These are phyloP conservation scores for Pangasianodon gigas DNA, from an alignment of 2,113 vertebrate species.

Conservation along the genomic window DNA sequence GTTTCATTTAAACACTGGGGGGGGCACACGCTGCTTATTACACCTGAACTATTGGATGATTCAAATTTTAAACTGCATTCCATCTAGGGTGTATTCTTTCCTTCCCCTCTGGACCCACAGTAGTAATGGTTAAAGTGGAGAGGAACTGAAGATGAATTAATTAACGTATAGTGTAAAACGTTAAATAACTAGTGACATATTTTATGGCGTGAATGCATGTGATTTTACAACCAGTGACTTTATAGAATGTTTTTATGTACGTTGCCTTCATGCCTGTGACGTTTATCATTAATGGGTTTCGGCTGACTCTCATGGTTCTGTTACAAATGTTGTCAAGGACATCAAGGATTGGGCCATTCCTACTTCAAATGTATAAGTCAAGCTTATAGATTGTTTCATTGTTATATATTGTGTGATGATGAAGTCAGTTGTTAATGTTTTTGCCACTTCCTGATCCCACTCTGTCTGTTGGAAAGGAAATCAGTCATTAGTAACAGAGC, in stretches of 20 bases:
- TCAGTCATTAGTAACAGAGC: conserved; percentile 48
- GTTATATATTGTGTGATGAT: not conserved
- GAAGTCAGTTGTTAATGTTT: not conserved
- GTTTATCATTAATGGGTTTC: not conserved
- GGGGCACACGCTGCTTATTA: not conserved
- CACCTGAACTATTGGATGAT: not conserved
- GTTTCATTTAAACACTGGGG: not conserved
- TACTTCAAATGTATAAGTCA: not conserved
- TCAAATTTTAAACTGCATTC: not conserved
- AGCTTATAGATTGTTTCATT: not conserved
- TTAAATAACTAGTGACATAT: not conserved
- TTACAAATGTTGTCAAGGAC: not conserved
- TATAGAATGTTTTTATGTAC: not conserved
- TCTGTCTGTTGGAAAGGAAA: conserved; percentile 22
- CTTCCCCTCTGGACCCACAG: not conserved
- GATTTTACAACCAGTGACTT: not conserved
- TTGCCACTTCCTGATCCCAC: not conserved
- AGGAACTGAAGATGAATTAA: not conserved
- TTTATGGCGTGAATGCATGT: not conserved
- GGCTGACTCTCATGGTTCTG: not conserved
- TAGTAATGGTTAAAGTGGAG: not conserved
- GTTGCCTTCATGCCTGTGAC: not conserved
- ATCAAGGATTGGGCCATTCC: not conserved
- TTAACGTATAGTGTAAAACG: not conserved
- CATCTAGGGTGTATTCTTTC: not conserved